Evolutionary conservation across 2,113 vertebrate genomes (phyloP).

Genomic region (Scalopus aquaticus): DNA sequence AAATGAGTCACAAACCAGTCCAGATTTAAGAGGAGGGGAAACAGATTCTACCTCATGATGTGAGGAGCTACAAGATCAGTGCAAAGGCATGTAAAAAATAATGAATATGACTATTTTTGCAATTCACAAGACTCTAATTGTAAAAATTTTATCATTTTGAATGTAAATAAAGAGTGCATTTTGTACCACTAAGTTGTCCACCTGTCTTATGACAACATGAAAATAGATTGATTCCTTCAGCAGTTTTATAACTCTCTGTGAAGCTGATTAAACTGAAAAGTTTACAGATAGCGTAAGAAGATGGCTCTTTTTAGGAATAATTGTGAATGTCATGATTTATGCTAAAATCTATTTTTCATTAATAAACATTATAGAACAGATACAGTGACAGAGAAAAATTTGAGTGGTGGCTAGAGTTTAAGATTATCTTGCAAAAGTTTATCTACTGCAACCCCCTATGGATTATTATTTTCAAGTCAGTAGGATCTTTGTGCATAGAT

Average conservation of each 20-base stretch:
- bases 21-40: neutral
- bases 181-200: neutral
- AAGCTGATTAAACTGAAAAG: neutral
- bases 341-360: neutral
- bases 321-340: constrained; percentile 1
- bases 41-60: neutral
- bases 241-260: neutral
- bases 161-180: neutral
- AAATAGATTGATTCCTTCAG: neutral
- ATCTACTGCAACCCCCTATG: neutral
- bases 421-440: neutral
- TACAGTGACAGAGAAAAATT: neutral
- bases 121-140: neutral
- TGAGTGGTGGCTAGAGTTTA: neutral
- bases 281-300: neutral
- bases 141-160: neutral
- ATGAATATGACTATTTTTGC: neutral
- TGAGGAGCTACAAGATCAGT: neutral
- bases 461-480: constrained; percentile 48
- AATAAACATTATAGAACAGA: neutral
- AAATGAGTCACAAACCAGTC: neutral
- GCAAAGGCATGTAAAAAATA: neutral
- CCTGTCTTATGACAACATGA: neutral
- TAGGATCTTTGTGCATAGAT: neutral
- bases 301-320: neutral